Conservation (phyloP, 2,888 invertebrate species). For the Nasonovia ribisnigri region DNA sequence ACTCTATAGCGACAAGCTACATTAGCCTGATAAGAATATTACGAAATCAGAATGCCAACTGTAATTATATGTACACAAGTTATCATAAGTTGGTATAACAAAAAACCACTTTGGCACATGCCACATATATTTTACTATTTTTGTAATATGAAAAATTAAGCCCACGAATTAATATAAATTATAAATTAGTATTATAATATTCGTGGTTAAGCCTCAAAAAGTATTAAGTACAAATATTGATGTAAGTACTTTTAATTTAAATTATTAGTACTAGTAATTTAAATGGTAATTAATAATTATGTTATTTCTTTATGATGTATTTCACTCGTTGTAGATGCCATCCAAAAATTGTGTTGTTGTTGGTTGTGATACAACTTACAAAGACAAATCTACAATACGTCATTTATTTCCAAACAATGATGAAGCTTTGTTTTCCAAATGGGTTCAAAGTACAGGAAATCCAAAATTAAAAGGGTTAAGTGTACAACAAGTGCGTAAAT, state of each 20-base stretch:
- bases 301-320: background rate
- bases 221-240: background rate
- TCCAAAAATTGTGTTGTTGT: constrained; percentile 6
- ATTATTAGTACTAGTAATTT: no score
- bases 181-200: no score
- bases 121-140: background rate
- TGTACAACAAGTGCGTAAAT: background rate
- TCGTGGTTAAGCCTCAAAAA: no score
- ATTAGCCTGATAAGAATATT: background rate
- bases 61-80: background rate
- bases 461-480: background rate
- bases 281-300: background rate
- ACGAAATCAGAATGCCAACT: background rate
- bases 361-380: constrained; percentile 7
- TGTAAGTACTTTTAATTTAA: background rate
- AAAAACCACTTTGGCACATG: background rate
- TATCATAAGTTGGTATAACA: background rate
- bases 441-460: constrained; percentile 7
- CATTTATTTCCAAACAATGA: background rate
- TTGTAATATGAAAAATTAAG: no score
- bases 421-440: background rate
- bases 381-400: background rate
- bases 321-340: background rate
- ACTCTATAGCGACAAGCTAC: background rate
- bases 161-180: no score